Conservation (phyloP, 2,888 invertebrate species). For the Cephus rjabovi region DNA sequence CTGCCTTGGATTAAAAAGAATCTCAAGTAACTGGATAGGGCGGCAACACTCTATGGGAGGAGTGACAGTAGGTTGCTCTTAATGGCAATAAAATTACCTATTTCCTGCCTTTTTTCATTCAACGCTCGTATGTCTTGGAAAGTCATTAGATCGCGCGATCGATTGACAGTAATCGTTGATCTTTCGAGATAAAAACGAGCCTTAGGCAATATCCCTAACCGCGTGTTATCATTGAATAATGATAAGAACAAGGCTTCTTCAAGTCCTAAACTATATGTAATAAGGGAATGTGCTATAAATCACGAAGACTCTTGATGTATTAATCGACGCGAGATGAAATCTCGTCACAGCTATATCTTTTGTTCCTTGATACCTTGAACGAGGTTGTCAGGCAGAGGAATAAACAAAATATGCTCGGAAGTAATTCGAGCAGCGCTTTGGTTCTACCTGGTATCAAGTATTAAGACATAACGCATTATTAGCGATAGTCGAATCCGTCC, state of each 20-base stretch:
- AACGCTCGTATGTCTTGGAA: background rate
- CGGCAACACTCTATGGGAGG: background rate
- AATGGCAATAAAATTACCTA: constrained; percentile 20
- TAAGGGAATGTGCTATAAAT: background rate
- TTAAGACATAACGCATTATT: background rate
- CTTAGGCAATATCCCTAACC: background rate
- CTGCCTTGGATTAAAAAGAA: constrained; percentile 90
- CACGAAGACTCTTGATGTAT: background rate
- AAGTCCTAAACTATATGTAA: background rate
- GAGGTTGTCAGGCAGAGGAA: background rate
- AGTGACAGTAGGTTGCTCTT: background rate
- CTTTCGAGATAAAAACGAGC: background rate
- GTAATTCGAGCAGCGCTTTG: background rate
- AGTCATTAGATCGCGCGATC: background rate
- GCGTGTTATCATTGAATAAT: background rate
- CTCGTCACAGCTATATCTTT: background rate
- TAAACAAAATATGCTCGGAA: background rate
- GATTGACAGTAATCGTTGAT: background rate
- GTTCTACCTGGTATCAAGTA: background rate
- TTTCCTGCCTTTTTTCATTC: constrained; percentile 5
- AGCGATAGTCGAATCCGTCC: background rate
- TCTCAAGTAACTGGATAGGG: constrained; percentile 69
- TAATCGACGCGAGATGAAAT: background rate
- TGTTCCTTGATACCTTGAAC: background rate
- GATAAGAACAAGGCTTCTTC: background rate